These are phyloP conservation scores for Meleagris gallopavo DNA, from an alignment of 2,113 vertebrate species.

Conservation along the genomic window DNA sequence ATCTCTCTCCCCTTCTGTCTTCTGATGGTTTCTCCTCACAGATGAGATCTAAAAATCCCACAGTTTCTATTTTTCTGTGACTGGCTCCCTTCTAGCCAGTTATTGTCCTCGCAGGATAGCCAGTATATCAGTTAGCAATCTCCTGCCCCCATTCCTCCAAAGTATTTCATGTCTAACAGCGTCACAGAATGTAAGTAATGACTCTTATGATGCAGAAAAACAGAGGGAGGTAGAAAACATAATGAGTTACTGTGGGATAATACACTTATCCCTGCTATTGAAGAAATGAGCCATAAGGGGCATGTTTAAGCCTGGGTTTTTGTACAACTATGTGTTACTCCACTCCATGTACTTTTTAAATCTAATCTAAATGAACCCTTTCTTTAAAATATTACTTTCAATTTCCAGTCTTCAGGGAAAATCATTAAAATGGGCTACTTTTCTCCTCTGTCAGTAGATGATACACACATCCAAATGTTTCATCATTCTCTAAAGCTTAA, in stretches of 20 bases:
- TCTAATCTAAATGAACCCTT: neutral
- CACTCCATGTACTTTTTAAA: neutral
- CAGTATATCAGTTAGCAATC: neutral
- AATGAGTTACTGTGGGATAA: constrained; percentile 17
- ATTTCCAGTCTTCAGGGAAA: constrained; percentile 33
- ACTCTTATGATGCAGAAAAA: neutral
- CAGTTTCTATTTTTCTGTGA: neutral
- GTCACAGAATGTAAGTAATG: neutral
- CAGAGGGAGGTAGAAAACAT: neutral
- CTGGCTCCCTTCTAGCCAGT: neutral
- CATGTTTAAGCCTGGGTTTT: neutral
- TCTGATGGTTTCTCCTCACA: neutral
- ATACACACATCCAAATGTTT: neutral
- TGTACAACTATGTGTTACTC: neutral
- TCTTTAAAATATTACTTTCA: constrained; percentile 29
- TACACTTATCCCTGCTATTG: neutral
- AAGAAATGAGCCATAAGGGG: constrained; percentile 10
- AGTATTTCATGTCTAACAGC: neutral
- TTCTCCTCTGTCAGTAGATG: neutral
- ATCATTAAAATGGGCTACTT: neutral
- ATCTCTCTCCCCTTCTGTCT: fast-evolving
- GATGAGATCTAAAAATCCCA: neutral
- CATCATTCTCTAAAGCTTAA: neutral
- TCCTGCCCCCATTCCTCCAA: neutral
- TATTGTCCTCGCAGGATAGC: neutral